Base-by-base conservation (phyloP, 2,113 vertebrate genomes). In the Phycodurus eques region DNA sequence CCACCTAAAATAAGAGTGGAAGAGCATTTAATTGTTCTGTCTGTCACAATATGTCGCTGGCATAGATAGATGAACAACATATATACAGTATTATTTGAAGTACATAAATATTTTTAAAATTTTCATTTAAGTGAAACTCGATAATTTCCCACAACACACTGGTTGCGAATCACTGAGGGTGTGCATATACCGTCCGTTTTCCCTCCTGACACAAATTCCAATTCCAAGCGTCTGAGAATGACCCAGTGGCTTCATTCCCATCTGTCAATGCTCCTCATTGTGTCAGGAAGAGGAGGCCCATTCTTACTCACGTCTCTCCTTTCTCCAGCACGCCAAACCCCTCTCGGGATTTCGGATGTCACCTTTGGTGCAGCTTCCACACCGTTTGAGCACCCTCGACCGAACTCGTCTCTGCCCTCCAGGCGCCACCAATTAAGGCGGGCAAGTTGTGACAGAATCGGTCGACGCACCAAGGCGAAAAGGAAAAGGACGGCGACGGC, bases 251-350 rank as follows among this genome's bases (percentile, higher is more conserved):
- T 80, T 80, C 76, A 47, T 74, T 83, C 76, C 70, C 73, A 69
- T 83, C 65, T 68, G 74, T 88, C 85, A 90, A 87, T 87, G 83
- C 67, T 53, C 74, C 67, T 82, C 87, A 85, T 91, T 90, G 85
- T 88, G 54, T 75, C 59, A 35, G 53, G 67, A 89, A 84, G 84
- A 91, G 85, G 84, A 90, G 77, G 82, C 73, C 82, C 85, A 86
- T 90, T 90, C 88, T 92, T 77, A 82, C 80, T 82, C 85, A 77
- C 86, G 67, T 80, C 87, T 82, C 83, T 90, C 80, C 81, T 93
- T 83, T 89, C 85, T 77, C 75, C 80, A 92, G 92, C 80, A 88
- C 75, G 77, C 80, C 82, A 90, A 82, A 75, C 71, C 47, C 64
- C 69, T 67, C 59, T 67, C 70, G 81, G 77, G 77, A 85, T 78